Evolutionary conservation across 2,888 invertebrate genomes (phyloP), one percentile per base, ranked within the genome.

Genomic region (Amiota mariae): DNA sequence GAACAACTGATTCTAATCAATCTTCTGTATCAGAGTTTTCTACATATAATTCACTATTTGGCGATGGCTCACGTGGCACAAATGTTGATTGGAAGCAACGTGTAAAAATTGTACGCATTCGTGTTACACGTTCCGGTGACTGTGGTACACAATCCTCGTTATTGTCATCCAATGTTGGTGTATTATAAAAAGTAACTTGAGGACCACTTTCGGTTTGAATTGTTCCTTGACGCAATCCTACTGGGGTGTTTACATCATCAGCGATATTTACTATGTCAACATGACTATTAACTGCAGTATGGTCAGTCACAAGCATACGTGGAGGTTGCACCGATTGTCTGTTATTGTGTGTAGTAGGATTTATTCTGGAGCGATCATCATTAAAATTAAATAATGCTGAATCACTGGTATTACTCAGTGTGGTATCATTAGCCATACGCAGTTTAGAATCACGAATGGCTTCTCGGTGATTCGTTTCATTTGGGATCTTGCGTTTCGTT

Each of bases 1-100:
- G 12, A 13, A 10, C 66, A 48, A 46, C 6, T 66, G 12, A 78
- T 61, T n/a, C n/a, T n/a, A 48, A 76, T 78, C 82, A 87, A 72
- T 88, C 84, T 75, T 90, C 90, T 2, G 85, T 84, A 75, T 95
- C 95, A 1, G 95, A 94, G 87, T 95, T 93, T 74, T 93, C 93
- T n/a, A 93, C 95, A 81, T 94, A 91, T 59, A 94, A 90, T 67
- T 90, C 90, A 80, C 92, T 91, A 78, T 91, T 91, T 56, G 93
- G 91, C 75, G 92, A 92, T 0, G 89, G 86, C 66, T 88, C 87
- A 79, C 91, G 91, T 10, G 93, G 92, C 81, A 94, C 92, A 84
- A 93, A 94, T n/a, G 95, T 95, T 63, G 92, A 90, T 88, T 95
- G 93, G 88, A 94, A 95, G 87, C 95, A 95, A 75, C 94, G 92